Evolutionary conservation across 2,797 vertebrate species (phyloP), one percentile per base, ranked within the genome.

Genomic region (Pangasius krempfi): DNA sequence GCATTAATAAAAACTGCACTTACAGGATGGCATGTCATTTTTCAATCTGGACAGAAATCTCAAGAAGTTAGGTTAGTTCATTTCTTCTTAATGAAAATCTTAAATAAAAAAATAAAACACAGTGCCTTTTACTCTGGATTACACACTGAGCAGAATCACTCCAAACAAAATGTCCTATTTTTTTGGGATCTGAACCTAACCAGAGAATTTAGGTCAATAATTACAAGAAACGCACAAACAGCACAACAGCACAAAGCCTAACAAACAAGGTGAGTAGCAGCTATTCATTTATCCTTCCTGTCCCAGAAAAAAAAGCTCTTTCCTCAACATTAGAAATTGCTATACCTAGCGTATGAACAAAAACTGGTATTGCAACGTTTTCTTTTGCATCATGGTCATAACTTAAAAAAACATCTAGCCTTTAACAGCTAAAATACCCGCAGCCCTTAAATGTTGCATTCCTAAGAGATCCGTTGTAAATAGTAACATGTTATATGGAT

Each of bases 401-500:
- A 54, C n/a, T 68, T 37, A 9, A 82, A 44, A 62, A 76, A 33
- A 40, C 14, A 37, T 30, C 27, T 66, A 86, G 58, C n/a, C 37
- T 86, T 66, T 78, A 68, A 78, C 64, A 86, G 54, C 89, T 84
- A 85, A 89, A 88, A 89, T 88, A 78, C 68, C 86, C 89, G 66
- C 89, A 91, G 90, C 90, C 91, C 91, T 92, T 92, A 62, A 86
- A 86, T 88, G 86, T 91, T 88, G 80, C 78, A 50, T 87, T 89
- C 73, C 73, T 79, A 68, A 27, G 75, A 73, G 68, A 89, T n/a
- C 76, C 66, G 30, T 70, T 79, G 73, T 81, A 85, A 84, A 84
- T 87, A 83, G 30, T 68, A 58, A 86, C 44, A 64, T 88, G 85
- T 88, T 93, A 94, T 92, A 93, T 91, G 90, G 92, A 91, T 89